Percentiles rank a stretch among this genome's conserved stretches.
Evolutionary conservation across 2,113 vertebrate genomes (phyloP).

Genomic region (Neomonachus schauinslandi): DNA sequence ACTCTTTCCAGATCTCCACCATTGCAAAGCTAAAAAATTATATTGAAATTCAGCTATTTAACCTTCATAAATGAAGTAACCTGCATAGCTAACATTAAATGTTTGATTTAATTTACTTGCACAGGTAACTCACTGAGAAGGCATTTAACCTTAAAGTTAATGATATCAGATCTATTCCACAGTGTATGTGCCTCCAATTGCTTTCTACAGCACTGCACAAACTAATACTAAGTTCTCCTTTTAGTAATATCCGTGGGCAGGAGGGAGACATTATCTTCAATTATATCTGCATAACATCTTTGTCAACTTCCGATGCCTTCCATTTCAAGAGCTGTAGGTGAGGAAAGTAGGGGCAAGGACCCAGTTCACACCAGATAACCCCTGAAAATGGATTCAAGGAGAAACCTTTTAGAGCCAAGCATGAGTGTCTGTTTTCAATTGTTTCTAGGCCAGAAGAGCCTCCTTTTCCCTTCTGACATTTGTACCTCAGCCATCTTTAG

Average conservation of each 20-base stretch:
- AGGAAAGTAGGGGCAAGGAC: not conserved
- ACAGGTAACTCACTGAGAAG: slow-evolving; percentile 63
- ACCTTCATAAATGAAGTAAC: slow-evolving; percentile 69
- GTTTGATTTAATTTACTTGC: slow-evolving; percentile 78
- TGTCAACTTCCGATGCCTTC: slow-evolving; percentile 35
- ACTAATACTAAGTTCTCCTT: slow-evolving; percentile 59
- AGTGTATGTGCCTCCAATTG: slow-evolving; percentile 54
- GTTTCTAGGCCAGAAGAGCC: not conserved
- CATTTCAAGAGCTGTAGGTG: not conserved
- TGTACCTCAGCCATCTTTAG: not conserved
- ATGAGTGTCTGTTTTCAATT: not conserved
- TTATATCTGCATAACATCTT: slow-evolving; percentile 54
- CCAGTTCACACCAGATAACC: not conserved
- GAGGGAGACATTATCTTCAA: slow-evolving; percentile 65
- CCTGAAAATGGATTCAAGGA: slow-evolving; percentile 48
- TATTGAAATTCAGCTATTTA: slow-evolving; percentile 75
- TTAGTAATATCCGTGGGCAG: slow-evolving; percentile 51
- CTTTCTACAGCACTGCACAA: slow-evolving; percentile 62
- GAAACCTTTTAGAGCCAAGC: not conserved
- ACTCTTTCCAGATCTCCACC: slow-evolving; percentile 36
- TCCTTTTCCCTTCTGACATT: not conserved
- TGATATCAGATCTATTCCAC: slow-evolving; percentile 61
- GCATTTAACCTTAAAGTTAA: slow-evolving; percentile 78
- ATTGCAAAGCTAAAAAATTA: slow-evolving; percentile 62
- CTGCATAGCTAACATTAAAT: slow-evolving; percentile 69